Evolutionary conservation across 2,113 vertebrate genomes (phyloP).

Genomic region (Cromileptes altivelis): DNA sequence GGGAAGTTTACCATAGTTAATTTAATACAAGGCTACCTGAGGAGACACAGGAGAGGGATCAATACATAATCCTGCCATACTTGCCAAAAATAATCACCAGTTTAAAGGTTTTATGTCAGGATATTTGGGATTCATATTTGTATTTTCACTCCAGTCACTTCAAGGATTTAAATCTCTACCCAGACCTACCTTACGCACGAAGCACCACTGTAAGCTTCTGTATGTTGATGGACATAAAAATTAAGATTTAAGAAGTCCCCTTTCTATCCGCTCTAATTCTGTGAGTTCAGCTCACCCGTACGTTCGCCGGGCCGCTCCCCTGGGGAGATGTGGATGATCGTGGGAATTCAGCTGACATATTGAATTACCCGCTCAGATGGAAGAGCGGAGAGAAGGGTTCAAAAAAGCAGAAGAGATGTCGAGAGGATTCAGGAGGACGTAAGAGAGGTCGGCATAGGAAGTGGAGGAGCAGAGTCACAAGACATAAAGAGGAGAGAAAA

Average conservation of each 20-base stretch:
- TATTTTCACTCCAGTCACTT: background rate
- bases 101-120: constrained; percentile 14
- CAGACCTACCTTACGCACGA: background rate
- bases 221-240: constrained; percentile 14
- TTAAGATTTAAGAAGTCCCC: constrained; percentile 4
- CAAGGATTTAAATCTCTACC: background rate
- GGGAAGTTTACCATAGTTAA: too few species aligned
- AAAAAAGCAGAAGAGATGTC: constrained; percentile 8
- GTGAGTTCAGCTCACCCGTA: constrained; percentile 19
- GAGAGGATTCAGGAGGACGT: background rate
- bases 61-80: background rate
- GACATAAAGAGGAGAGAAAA: constrained; percentile 22
- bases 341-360: constrained; percentile 64
- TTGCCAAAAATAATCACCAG: background rate
- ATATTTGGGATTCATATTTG: background rate
- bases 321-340: constrained; percentile 50
- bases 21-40: background rate
- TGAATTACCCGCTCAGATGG: constrained; percentile 55
- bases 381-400: constrained; percentile 26
- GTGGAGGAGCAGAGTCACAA: background rate
- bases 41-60: background rate
- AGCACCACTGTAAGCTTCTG: background rate
- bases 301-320: constrained; percentile 13
- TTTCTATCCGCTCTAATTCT: constrained; percentile 27
- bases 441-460: constrained; percentile 12